A percentile compares a stretch with the other conserved stretches of the same genome.
phyloP scores from a whole-genome alignment of 2,797 vertebrate species.

The Strix occidentalis region DNA sequence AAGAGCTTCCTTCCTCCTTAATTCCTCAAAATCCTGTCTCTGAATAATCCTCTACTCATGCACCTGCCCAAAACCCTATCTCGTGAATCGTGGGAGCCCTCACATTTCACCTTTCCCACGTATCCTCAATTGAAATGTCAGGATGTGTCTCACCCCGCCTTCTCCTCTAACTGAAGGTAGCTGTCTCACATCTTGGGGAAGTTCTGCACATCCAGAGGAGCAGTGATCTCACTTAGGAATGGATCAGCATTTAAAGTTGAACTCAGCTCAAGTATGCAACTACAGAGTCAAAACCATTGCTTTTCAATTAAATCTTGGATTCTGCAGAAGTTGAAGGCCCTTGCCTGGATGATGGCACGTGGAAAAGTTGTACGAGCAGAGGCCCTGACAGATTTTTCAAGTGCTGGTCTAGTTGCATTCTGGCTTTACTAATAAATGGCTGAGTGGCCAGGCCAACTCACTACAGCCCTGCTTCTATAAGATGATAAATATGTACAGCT shows the following conservation, averaged over 20 bases:
- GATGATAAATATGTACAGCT: neutral
- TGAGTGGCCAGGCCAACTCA: neutral
- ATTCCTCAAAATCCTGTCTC: neutral
- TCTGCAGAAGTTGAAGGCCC: neutral
- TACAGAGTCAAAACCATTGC: neutral
- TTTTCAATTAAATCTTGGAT: neutral
- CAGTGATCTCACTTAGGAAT: neutral
- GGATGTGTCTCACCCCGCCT: neutral
- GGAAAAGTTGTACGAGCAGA: neutral
- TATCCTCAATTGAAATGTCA: neutral
- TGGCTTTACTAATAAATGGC: neutral
- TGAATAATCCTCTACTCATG: neutral
- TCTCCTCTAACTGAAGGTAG: neutral
- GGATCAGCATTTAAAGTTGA: neutral
- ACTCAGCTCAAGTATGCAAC: neutral
- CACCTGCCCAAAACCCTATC: neutral
- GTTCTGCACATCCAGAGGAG: neutral
- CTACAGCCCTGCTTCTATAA: neutral
- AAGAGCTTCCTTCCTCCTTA: neutral
- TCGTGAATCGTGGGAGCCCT: neutral
- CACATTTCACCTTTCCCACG: neutral
- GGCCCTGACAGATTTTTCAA: neutral
- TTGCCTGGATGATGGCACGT: neutral
- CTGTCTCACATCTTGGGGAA: neutral
- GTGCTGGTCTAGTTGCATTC: neutral